A percentile compares a stretch with the other conserved stretches of the same genome.
These are phyloP conservation scores for Serinus canaria DNA, from an alignment of 2,113 vertebrate species.

Conservation along the genomic window DNA sequence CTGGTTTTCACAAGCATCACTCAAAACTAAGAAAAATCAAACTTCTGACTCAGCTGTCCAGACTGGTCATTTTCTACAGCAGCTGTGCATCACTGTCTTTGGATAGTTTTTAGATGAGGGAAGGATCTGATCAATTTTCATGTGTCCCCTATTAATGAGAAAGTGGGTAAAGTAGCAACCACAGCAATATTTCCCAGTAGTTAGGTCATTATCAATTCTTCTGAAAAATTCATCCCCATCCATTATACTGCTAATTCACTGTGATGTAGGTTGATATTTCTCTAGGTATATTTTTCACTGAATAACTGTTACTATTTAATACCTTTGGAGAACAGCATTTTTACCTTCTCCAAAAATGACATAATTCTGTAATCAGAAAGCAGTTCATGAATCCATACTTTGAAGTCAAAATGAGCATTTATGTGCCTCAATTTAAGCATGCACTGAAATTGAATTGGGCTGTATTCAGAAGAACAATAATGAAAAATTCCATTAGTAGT, in stretches of 20 bases:
- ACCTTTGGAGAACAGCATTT: background rate
- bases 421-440: background rate
- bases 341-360: background rate
- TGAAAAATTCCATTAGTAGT: constrained; percentile 25
- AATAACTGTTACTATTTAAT: background rate
- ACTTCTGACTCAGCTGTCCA: background rate
- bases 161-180: background rate
- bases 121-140: background rate
- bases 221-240: background rate
- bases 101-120: background rate
- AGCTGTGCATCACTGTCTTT: background rate
- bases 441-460: background rate
- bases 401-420: background rate
- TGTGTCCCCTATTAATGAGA: background rate
- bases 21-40: background rate
- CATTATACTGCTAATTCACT: background rate
- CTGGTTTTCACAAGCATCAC: background rate
- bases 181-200: background rate
- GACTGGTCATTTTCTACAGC: background rate
- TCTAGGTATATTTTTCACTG: background rate
- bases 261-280: background rate
- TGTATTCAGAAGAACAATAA: constrained; percentile 1
- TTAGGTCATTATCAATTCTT: background rate
- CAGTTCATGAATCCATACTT: background rate
- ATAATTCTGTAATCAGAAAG: background rate